Percentiles rank a stretch among this genome's conserved stretches.
Conservation (phyloP, 2,797 vertebrate species). For the Tenualosa thibaudeaui region DNA sequence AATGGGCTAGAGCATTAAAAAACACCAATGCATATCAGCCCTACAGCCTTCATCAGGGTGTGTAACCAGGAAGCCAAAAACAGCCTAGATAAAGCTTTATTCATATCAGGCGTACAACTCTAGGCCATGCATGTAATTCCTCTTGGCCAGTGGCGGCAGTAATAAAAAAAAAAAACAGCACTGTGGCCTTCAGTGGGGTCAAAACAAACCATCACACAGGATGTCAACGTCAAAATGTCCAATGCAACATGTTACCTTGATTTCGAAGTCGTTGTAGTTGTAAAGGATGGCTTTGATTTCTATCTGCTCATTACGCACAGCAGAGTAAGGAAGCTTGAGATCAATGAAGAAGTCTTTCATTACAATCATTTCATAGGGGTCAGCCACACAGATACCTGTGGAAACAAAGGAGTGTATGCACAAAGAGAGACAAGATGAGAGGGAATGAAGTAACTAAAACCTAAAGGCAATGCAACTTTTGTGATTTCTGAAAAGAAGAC, state of each 20-base stretch:
- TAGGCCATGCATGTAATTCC: too few species aligned
- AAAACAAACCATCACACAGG: too few species aligned
- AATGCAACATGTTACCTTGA: constrained; percentile 32
- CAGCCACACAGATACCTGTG: constrained; percentile 81
- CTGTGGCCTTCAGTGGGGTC: too few species aligned
- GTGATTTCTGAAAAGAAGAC: too few species aligned
- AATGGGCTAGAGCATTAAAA: too few species aligned
- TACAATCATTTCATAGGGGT: constrained; percentile 80
- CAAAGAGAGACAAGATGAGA: background rate
- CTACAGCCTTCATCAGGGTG: too few species aligned
- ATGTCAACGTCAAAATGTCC: background rate
- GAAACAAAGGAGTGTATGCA: background rate
- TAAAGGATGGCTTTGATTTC: constrained; percentile 85
- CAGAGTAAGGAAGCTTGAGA: constrained; percentile 83
- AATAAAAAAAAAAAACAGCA: too few species aligned
- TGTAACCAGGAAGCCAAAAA: too few species aligned
- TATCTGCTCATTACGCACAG: constrained; percentile 85
- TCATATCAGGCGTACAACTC: too few species aligned
- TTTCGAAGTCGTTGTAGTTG: constrained; percentile 64
- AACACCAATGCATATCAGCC: too few species aligned
- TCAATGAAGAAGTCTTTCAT: constrained; percentile 84
- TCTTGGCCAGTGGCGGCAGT: too few species aligned
- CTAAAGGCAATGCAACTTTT: background rate
- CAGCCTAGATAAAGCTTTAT: too few species aligned
- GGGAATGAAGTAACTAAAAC: background rate